Percentiles rank a stretch among this genome's conserved stretches.
These are phyloP conservation scores for Mythimna loreyi DNA, from an alignment of 2,888 invertebrate species.

Conservation along the genomic window DNA sequence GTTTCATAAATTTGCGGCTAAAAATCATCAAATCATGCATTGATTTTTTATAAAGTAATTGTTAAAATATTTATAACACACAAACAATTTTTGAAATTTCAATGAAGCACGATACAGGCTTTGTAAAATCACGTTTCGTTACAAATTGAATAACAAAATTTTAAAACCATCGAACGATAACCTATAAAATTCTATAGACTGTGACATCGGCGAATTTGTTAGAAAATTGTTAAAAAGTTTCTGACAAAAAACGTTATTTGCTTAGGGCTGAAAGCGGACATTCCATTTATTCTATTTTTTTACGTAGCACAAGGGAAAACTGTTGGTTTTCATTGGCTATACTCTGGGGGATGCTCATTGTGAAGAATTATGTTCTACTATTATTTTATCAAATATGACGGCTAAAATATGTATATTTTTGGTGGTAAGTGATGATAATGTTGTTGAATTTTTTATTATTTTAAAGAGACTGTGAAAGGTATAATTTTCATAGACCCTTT, in stretches of 20 bases:
- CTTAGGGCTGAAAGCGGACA: slow-evolving; percentile 22
- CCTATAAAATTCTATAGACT: slow-evolving; percentile 42
- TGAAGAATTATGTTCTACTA: slow-evolving; percentile 31
- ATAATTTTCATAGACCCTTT: too few relatives aligned
- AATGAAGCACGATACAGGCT: slow-evolving; percentile 17
- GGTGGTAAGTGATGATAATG: slow-evolving; percentile 20
- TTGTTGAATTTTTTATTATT: slow-evolving; percentile 16
- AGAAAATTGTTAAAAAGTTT: slow-evolving; percentile 53
- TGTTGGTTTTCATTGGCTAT: slow-evolving; percentile 36
- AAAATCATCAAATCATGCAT: not conserved
- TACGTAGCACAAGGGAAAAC: slow-evolving; percentile 13
- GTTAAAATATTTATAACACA: not conserved
- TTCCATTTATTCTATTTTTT: slow-evolving; percentile 43
- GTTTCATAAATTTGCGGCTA: not conserved
- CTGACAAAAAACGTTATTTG: slow-evolving; percentile 62
- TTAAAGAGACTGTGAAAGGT: slow-evolving; percentile 3
- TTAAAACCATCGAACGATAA: slow-evolving; percentile 32
- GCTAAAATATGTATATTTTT: slow-evolving; percentile 19
- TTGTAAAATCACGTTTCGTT: slow-evolving; percentile 33
- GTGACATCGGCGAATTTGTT: slow-evolving; percentile 46
- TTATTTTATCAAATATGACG: slow-evolving; percentile 41
- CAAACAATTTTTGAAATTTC: slow-evolving; percentile 8
- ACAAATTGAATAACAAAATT: slow-evolving; percentile 28
- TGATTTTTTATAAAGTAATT: too few relatives aligned
- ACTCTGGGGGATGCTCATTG: slow-evolving; percentile 26